Base-by-base conservation (phyloP, 2,888 invertebrate species). In the Orthonychiurus folsomi region DNA sequence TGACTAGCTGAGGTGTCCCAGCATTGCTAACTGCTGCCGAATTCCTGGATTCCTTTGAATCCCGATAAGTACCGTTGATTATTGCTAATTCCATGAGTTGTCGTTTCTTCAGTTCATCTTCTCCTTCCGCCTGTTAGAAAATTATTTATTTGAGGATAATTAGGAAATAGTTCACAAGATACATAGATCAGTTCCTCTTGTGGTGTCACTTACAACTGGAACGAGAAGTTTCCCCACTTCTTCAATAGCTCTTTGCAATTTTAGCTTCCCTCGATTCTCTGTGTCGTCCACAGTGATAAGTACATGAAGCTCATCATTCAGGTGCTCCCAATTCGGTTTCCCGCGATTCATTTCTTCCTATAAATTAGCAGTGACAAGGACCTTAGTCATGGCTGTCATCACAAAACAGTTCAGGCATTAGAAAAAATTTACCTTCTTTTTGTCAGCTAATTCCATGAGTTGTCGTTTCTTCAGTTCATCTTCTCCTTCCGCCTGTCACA, bases 81-180 rank as follows among this genome's bases (percentile, higher is more conserved):
- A 99, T 99, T 76, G 99, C 99, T 78, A 99, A 83, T 81, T 99
- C 99, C 97, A 99, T 99, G 75, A 99, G 84, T 81, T 99, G 99
- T 78, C 96, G 87, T 80, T 99, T 96, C 85, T 99, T 99, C 77
- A 99, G 82, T 79, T 99, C 99, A 81, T 99, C 99, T 83, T 99
- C 99, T 69, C 99, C 99, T 80, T 99, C 99, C 68, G 96, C 95
- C 95, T 99, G 88, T 86, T 87, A 76, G 75, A 75, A 72, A 37
- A 37, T 9, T 9, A 37, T 37, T 9, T 9, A 37, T 37, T 37
- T 15, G 37, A 37, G 15, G 5, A 37, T 37, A 37, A 37, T 37
- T 37, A 9, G 5, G 37, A 37, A 9, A 37, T 37, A 9, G 15
- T 37, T 37, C 9, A 9, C 37, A 37, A 37, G 5, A 37, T n/a